Conservation (phyloP, 2,797 vertebrate species). For the Lepus townsendii region DNA sequence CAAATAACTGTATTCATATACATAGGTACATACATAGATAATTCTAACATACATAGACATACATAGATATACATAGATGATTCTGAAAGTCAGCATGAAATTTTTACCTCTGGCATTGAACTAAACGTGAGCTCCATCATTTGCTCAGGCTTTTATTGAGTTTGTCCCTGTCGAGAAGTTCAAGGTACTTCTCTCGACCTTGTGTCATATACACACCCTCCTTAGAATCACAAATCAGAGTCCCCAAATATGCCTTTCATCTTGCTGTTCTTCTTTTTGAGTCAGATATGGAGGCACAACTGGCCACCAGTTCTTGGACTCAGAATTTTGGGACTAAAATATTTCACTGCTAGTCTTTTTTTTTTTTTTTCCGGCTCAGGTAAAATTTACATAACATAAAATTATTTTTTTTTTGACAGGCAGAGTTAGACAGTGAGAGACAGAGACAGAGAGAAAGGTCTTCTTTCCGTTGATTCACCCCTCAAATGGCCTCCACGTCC, state of each 20-base stretch:
- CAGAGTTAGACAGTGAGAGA: too few relatives aligned
- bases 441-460: too few relatives aligned
- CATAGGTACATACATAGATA: too few relatives aligned
- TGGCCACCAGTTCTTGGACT: neutral
- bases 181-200: neutral
- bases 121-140: rapidly evolving
- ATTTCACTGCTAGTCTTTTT: neutral
- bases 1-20: neutral
- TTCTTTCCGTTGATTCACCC: too few relatives aligned
- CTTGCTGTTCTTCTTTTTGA: neutral
- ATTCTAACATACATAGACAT: neutral
- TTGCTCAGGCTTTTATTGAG: neutral
- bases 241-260: neutral
- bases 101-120: neutral
- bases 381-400: neutral
- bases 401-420: neutral
- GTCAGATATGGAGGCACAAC: neutral
- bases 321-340: neutral
- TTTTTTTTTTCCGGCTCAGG: neutral
- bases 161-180: neutral
- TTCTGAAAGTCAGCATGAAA: neutral
- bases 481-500: too few relatives aligned
- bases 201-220: neutral
- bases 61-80: too few relatives aligned
- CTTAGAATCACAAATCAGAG: neutral